Conservation (phyloP, 2,888 invertebrate species). For the Isoperla grammatica region DNA sequence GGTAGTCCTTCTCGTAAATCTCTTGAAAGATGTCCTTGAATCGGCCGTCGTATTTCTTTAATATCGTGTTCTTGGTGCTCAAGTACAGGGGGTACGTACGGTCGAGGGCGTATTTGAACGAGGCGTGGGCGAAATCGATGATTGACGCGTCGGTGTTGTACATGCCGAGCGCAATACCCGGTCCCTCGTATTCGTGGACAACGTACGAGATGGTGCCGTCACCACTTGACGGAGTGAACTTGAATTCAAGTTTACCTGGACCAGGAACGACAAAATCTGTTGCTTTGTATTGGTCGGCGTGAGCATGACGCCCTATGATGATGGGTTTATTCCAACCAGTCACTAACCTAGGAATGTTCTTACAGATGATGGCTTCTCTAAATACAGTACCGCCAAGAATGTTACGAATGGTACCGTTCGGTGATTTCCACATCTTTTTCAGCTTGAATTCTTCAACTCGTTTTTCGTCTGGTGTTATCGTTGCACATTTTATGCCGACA, state of each 20-base stretch:
- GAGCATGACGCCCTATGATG: slow-evolving; percentile 97
- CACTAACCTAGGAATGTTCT: slow-evolving; percentile 93
- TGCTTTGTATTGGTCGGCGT: slow-evolving; percentile 96
- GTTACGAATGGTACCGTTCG: slow-evolving; percentile 84
- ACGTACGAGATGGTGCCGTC: slow-evolving; percentile 60
- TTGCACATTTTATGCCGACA: slow-evolving; percentile 98
- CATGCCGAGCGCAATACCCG: slow-evolving; percentile 93
- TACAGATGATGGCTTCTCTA: slow-evolving; percentile 81
- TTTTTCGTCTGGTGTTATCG: slow-evolving; percentile 96
- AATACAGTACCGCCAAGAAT: slow-evolving; percentile 80
- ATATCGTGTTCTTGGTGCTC: slow-evolving; percentile 95
- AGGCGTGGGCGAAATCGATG: slow-evolving; percentile 89
- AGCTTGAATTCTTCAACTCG: slow-evolving; percentile 86
- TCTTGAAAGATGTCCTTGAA: slow-evolving; percentile 98
- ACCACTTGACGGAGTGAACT: slow-evolving; percentile 62
- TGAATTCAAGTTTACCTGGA: slow-evolving; percentile 79
- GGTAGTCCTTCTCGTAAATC: slow-evolving; percentile 86
- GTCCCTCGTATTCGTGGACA: slow-evolving; percentile 73
- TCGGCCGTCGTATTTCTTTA: slow-evolving; percentile 93
- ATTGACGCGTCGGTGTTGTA: slow-evolving; percentile 96
- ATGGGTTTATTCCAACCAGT: slow-evolving; percentile 95
- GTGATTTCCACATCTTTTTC: slow-evolving; percentile 88
- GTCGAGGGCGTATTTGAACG: slow-evolving; percentile 82
- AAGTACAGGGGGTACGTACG: slow-evolving; percentile 85
- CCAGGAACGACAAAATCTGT: slow-evolving; percentile 94